Base-by-base conservation (phyloP, 2,888 invertebrate genomes). In the Geophilus truncorum region DNA sequence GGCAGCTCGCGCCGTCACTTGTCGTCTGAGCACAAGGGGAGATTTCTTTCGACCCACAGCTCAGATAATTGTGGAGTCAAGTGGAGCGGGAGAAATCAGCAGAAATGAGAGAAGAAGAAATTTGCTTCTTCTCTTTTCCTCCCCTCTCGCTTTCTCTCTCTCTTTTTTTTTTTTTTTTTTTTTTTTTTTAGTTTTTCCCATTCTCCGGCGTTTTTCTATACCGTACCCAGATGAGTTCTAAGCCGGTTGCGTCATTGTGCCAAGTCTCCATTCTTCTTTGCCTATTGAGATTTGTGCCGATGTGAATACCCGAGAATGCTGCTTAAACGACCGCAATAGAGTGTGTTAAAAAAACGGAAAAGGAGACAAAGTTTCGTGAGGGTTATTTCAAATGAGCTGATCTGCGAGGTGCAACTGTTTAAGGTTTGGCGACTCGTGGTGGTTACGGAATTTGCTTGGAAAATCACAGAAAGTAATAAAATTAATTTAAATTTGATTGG, bases 1-100 rank as follows among this genome's bases (percentile, higher is more conserved):
- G 40, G 77, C 34, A 77, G 77, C 77, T 77, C 77, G 77, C 34
- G 77, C 36, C 34, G 77, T 77, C 77, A 36, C 36, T 77, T 77
- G 77, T 77, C 36, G 77, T 77, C 77, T 28, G 77, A n/a, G 34
- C 30, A 18, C 30, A 70, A 15, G 28, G 28, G 28, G n/a, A 70
- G 28, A 70, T 70, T 70, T 12, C 28, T 70, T 70, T 70, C 70
- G 70, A 70, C 70, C 70, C 70, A 70, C 70, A 25, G 70, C 70
- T 70, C 70, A 70, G 70, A 70, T 70, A 28, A 70, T 70, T 70
- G 70, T 70, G 70, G 70, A 70, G 70, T 70, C 70, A 70, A 70
- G 70, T 70, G 70, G 28, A 70, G 70, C 70, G 70, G 70, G 70
- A 28, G 70, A 70, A 70, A 70, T 70, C 70, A 70, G 70, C 70